Evolutionary conservation across 2,888 invertebrate species (phyloP), one percentile per base, ranked within the genome.

Genomic region (Dexiosoma caninum): DNA sequence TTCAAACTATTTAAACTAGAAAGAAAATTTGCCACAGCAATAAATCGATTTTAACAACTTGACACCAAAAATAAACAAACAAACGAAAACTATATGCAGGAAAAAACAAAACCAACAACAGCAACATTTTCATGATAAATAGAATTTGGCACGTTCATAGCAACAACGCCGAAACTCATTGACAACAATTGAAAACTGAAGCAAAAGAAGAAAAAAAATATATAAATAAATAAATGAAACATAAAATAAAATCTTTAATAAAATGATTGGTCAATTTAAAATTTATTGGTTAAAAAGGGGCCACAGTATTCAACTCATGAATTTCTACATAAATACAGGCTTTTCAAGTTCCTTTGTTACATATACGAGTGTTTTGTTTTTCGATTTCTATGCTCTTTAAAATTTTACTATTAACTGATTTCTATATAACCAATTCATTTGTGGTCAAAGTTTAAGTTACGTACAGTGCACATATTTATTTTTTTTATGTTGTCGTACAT

Each of bases 1-100:
- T 51, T 46, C n/a, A 72, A 42, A 32, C 19, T 14, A 2, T 21
- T 66, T 57, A 67, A 80, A 67, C 42, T 49, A 55, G 46, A 80
- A 72, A 62, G 60, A 76, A 76, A 72, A 80, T 80, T 72, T 77
- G 76, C 72, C 72, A 62, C 72, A 72, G 69, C 72, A 72, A 81
- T 81, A 81, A 81, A 81, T 81, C 77, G 81, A 72, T 77, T 81
- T 80, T 72, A 72, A 77, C 81, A 81, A 81, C 81, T 81, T 81
- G 81, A 77, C 81, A 81, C 81, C 81, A 49, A 69, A 80, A 76
- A 53, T n/a, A 19, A 23, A 40, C 32, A 23, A 5, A 37, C n/a
- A 51, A 5, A 21, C 21, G 1, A 53, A n/a, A 35, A 49, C 40
- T 46, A 37, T 3, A 27, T 5, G 4, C 4, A 35, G 1, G 19